These are phyloP conservation scores for Podarcis muralis DNA, from an alignment of 2,113 vertebrate species.

Conservation along the genomic window DNA sequence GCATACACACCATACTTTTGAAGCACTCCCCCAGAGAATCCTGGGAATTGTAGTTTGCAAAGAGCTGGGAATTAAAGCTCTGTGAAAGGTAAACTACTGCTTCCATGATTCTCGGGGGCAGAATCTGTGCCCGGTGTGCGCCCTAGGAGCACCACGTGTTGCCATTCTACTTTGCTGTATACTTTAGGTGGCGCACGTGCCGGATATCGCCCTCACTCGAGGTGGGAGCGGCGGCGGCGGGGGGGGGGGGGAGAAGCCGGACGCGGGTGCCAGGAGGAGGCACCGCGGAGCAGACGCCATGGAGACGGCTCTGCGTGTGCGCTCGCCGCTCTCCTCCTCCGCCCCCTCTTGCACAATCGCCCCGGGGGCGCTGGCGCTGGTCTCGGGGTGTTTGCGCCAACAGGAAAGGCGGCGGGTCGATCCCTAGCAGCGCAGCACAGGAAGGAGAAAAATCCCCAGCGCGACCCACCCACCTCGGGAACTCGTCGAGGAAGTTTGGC, in stretches of 20 bases:
- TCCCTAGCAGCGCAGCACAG: neutral
- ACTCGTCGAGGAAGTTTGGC: neutral
- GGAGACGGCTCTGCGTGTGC: neutral
- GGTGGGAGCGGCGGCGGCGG: neutral
- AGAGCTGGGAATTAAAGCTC: too few species aligned
- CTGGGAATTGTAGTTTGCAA: too few species aligned
- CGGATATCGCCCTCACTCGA: neutral
- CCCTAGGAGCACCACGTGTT: too few species aligned
- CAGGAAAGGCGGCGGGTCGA: neutral
- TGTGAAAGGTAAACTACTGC: too few species aligned
- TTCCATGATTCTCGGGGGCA: too few species aligned
- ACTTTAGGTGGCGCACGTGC: neutral
- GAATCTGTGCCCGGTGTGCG: too few species aligned
- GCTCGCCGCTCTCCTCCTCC: neutral
- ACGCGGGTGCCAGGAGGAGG: too few species aligned
- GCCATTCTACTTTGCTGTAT: neutral
- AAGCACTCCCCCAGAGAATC: too few species aligned
- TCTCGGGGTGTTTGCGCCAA: neutral
- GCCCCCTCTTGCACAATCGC: neutral
- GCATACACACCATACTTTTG: too few species aligned
- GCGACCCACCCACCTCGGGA: neutral
- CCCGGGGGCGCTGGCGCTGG: neutral
- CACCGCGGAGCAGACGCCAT: neutral
- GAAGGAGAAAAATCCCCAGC: neutral
- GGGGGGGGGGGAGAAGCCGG: too few species aligned